Base-by-base conservation (phyloP, 1,140 invertebrate genomes). In the Nasonia longicornis region DNA sequence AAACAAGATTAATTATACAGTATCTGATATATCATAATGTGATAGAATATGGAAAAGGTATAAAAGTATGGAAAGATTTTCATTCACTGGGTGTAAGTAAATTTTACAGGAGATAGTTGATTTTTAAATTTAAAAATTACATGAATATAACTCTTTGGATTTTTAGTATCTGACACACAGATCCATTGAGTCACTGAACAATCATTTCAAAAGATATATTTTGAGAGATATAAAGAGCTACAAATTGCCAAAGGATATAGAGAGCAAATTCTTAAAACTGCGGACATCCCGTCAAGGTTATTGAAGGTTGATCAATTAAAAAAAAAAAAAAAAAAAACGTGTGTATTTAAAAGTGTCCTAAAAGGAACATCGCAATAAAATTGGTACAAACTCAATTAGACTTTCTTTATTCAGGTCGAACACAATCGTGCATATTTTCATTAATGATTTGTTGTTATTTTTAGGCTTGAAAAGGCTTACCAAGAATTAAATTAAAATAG, bases 91-190 rank as follows among this genome's bases (percentile, higher is more conserved):
- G 77, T 0, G 77, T 79, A 79, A 63, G 77, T 79, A 71, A 10
- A 67, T 1, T 16, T 20, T 58, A 58, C 3, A 58, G 4, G n/a
- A 7, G 0, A n/a, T 58, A 58, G 16, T 12, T 1, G 10, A 67
- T 31, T n/a, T 29, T 67, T 29, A 8, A 58, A 67, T 29, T 4
- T 67, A 1, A 11, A 31, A 67, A 12, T 26, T 67, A 67, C 6
- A 29, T 48, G 16, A 20, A 58, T 58, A n/a, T n/a, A 3, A 20
- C 14, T 64, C 22, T 75, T 79, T n/a, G 35, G 35, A 2, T 48
- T 67, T 67, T 67, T n/a, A 80, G 79, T 80, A 70, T 16, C 66
- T 76, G 71, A 29, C 0, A 6, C 79, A 80, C 35, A 26, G 79
- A 14, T 70, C 38, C 0, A 6, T 12, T 6, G 72, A 80, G 8